phyloP scores from a whole-genome alignment of 92 coral and sea anemone species.

The Palythoa grandis region DNA sequence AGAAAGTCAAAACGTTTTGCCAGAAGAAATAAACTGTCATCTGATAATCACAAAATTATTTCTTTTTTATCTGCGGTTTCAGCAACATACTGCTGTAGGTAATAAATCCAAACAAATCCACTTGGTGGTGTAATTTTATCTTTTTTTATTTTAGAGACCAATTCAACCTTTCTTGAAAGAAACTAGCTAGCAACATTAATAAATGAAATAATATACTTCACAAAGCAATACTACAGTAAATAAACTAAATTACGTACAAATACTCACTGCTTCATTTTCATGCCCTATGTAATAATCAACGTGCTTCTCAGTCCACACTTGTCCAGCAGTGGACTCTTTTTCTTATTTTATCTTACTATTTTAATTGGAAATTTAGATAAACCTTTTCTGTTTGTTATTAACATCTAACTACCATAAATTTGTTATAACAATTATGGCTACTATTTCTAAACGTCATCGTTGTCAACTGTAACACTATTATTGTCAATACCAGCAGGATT shows the following conservation, averaged over 20 bases:
- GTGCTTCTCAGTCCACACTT: background rate
- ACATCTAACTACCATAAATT: too few relatives aligned
- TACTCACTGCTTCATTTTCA: slow-evolving; percentile 47
- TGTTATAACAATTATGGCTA: too few relatives aligned
- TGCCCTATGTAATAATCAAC: background rate
- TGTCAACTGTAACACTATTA: too few relatives aligned
- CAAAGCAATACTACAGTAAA: background rate
- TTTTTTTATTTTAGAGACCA: background rate
- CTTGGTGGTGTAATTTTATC: background rate
- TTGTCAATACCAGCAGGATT: too few relatives aligned
- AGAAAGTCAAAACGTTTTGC: background rate
- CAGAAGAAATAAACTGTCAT: background rate
- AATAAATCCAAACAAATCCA: background rate
- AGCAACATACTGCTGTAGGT: background rate
- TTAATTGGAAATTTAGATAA: background rate
- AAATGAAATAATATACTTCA: background rate
- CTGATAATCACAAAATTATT: background rate
- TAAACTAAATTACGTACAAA: slow-evolving; percentile 25
- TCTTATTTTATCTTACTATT: background rate
- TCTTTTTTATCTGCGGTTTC: background rate
- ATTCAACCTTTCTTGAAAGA: background rate
- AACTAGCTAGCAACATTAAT: background rate
- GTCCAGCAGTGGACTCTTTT: background rate
- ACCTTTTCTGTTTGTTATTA: too few relatives aligned
- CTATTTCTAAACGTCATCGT: too few relatives aligned